Evolutionary conservation across 2,113 vertebrate genomes (phyloP), one percentile per base, ranked within the genome.

Genomic region (Myrmophylax atrothorax): DNA sequence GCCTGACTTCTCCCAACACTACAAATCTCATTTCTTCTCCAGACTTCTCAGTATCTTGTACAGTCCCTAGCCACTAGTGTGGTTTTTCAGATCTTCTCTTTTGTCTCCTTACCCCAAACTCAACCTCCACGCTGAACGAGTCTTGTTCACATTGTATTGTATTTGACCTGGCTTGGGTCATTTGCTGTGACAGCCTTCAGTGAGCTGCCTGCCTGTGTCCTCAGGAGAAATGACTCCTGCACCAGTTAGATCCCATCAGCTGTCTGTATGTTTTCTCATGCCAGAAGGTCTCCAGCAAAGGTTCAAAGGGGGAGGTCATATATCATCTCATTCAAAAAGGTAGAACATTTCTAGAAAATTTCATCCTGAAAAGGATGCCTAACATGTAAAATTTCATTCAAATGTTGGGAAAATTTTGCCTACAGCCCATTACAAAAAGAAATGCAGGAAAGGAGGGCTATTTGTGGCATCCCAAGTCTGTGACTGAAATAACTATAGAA

Each of bases 221-320:
- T 60, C 67, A 74, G 50, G 73, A 66, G 13, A 74, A 67, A 63
- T 10, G 3, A 47, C 24, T 84, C 33, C 53, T 68, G 38, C 28
- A 72, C 35, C 52, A 69, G 24, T 55, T 49, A 3, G 1, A 22
- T 72, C 31, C 33, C 24, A 37, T 55, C 67, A 83, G 40, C 15
- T 60, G 25, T 37, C 35, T 18, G 2, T 38, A 31, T 0, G 1
- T 14, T 53, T 84, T 56, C 37, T 91, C 28, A 52, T 83, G n/a
- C 49, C 29, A 76, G 46, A 67, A 63, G 31, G 26, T 58, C 25
- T 84, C 33, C 55, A 84, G 59, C 12, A 78, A 87, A 88, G 8
- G 33, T 68, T 25, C 60, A 83, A 55, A 84, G 6, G 4, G 2
- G 16, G 4, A 22, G 7, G 13, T 44, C 20, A 73, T 0, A 0